Conservation (phyloP, 2,888 invertebrate species). For the Dolomedes plantarius region DNA sequence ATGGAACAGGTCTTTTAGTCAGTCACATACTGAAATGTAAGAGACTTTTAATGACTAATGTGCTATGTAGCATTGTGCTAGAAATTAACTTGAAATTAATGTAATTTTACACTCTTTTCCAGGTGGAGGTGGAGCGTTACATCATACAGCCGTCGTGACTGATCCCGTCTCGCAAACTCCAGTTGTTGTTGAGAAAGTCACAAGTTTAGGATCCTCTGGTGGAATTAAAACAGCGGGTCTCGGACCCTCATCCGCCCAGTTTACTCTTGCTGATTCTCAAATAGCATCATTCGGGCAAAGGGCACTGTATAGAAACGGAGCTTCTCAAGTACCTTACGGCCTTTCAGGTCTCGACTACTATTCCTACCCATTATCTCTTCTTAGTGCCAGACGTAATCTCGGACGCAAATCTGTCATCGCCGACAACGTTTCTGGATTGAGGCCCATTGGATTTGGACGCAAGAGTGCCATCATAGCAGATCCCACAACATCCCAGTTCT, state of each 20-base stretch:
- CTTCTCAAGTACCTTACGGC: slow-evolving; percentile 43
- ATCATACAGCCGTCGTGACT: slow-evolving; percentile 46
- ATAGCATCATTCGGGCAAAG: slow-evolving; percentile 33
- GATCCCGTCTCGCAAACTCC: slow-evolving; percentile 36
- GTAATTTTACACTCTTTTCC: too few relatives aligned
- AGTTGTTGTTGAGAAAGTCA: slow-evolving; percentile 30
- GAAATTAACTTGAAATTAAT: too few relatives aligned
- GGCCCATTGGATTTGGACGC: slow-evolving; percentile 32
- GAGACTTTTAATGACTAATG: too few relatives aligned
- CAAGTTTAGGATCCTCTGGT: background rate
- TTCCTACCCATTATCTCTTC: slow-evolving; percentile 42
- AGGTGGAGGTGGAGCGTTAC: slow-evolving; percentile 36
- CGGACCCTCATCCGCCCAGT: slow-evolving; percentile 42
- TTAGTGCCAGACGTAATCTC: slow-evolving; percentile 20
- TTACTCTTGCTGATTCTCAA: slow-evolving; percentile 28
- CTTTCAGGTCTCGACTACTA: slow-evolving; percentile 43
- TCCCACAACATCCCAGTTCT: slow-evolving; percentile 44
- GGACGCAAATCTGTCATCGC: slow-evolving; percentile 32
- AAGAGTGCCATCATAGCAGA: slow-evolving; percentile 35
- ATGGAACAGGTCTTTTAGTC: too few relatives aligned
- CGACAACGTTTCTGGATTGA: slow-evolving; percentile 39
- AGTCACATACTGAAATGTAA: too few relatives aligned
- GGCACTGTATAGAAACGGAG: slow-evolving; percentile 29
- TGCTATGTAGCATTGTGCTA: too few relatives aligned
- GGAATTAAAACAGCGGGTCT: slow-evolving; percentile 31